phyloP scores from a whole-genome alignment of 2,888 invertebrate species.

The Opisthograptis luteolata region DNA sequence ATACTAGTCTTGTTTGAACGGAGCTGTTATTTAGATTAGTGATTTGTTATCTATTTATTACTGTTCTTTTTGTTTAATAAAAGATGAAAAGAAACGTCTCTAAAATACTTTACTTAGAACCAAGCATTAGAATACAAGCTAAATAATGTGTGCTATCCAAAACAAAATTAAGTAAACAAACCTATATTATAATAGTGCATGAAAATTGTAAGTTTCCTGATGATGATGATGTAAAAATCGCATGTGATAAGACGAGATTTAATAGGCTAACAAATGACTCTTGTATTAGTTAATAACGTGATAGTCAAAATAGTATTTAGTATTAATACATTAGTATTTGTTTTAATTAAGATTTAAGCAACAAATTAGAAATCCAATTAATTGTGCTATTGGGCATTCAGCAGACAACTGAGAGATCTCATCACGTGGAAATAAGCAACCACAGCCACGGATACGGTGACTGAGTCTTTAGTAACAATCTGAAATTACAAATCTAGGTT shows the following conservation, averaged over 20 bases:
- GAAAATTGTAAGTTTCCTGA: too few species aligned
- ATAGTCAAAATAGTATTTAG: too few species aligned
- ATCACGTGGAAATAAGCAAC: constrained; percentile 90
- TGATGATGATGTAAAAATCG: too few species aligned
- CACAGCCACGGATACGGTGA: constrained; percentile 96
- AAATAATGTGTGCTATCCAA: too few species aligned
- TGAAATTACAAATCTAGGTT: constrained; percentile 86
- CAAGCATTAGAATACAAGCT: constrained; percentile 39
- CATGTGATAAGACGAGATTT: too few species aligned
- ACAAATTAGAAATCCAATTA: constrained; percentile 35
- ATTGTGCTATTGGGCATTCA: constrained; percentile 63
- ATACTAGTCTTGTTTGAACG: constrained; percentile 55
- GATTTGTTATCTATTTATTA: constrained; percentile 62
- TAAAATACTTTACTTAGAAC: constrained; percentile 9
- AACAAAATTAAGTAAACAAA: too few species aligned
- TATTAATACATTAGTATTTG: neutral
- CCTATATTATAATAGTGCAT: too few species aligned
- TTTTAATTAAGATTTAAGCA: neutral
- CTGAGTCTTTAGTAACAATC: constrained; percentile 90
- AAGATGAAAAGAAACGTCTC: neutral
- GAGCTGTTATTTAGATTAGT: constrained; percentile 15
- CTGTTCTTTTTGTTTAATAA: constrained; percentile 40
- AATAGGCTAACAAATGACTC: too few species aligned
- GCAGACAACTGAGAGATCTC: constrained; percentile 87
- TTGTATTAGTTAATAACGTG: too few species aligned